Base-by-base conservation (phyloP, 1,140 invertebrate species). In the Sesamia nonagrioides region DNA sequence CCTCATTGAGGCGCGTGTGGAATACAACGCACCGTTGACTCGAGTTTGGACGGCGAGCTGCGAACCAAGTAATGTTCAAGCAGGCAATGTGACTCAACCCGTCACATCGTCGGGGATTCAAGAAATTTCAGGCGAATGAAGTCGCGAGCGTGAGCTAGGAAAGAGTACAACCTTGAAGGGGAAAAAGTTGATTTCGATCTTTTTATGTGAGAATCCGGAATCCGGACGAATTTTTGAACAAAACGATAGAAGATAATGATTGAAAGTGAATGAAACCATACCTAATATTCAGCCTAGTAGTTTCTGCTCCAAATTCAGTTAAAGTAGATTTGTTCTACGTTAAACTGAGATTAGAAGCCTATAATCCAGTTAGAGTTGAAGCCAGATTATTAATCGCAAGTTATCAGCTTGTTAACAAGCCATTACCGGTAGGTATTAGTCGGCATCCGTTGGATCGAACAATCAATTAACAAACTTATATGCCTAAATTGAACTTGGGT, bases 371-470 rank as follows among this genome's bases (percentile, higher is more conserved):
- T 37, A 9, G 18, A 54, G 48, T 37, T 71, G 27, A 35, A 54
- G 33, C 7, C 40, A 66, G 40, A 50, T 71, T 52, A 48, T 52
- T 71, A 54, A 54, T 35, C 33, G 54, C 33, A 54, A 71, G 68
- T 71, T 54, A 54, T 54, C 68, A 71, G 48, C 48, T 11, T 52
- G 68, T 71, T 71, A 71, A 71, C 68, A 37, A 54, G 6, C 48
- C 33, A 54, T 71, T 71, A 71, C 50, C 66, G 45, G 18, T 13
- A 15, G 66, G 42, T 33, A 68, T 66, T 66, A 66, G 18, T 33
- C 13, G 63, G 42, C 50, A 50, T 50, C 42, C 42, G 15, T 50
- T 40, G 60, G n/a, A 17, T 61, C 60, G n/a, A 61, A 17, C 60
- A 37, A 40, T 60, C 37, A 60, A 60, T 60, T 35, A 11, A 33